phyloP scores from a whole-genome alignment of 2,113 vertebrate species.

The Oenanthe melanoleuca region DNA sequence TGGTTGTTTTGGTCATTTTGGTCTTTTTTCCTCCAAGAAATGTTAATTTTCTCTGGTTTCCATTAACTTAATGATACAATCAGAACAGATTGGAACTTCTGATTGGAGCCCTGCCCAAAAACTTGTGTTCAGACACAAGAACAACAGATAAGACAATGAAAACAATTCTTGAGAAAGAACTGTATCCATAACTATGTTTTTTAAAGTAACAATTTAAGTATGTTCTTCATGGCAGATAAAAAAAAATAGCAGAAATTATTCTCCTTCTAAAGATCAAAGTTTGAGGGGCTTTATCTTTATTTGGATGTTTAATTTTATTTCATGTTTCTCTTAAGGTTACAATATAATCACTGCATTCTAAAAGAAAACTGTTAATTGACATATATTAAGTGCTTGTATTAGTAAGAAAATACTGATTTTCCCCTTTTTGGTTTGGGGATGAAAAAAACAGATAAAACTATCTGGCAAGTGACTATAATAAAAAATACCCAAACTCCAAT shows the following conservation, averaged over 20 bases:
- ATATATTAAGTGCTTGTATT: not conserved
- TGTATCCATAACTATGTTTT: not conserved
- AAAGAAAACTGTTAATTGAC: not conserved
- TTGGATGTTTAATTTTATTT: not conserved
- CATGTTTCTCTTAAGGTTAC: not conserved
- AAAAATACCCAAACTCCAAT: not conserved
- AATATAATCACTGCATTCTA: not conserved
- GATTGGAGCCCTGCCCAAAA: not conserved
- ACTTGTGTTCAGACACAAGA: not conserved
- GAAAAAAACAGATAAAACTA: not conserved
- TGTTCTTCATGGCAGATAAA: not conserved
- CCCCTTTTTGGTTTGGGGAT: fast-evolving
- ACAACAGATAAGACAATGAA: not conserved
- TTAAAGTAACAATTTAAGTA: not conserved
- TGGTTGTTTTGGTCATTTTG: not conserved
- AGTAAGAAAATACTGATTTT: not conserved
- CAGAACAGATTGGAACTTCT: not conserved
- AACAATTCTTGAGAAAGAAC: fast-evolving
- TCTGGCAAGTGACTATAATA: not conserved
- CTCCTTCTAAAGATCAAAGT: not conserved
- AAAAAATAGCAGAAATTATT: not conserved
- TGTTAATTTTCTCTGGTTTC: not conserved
- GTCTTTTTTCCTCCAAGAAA: not conserved
- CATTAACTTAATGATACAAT: not conserved
- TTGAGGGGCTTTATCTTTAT: not conserved